These are phyloP conservation scores for Meghimatium bilineatum DNA, from an alignment of 2,888 invertebrate genomes.

Conservation along the genomic window DNA sequence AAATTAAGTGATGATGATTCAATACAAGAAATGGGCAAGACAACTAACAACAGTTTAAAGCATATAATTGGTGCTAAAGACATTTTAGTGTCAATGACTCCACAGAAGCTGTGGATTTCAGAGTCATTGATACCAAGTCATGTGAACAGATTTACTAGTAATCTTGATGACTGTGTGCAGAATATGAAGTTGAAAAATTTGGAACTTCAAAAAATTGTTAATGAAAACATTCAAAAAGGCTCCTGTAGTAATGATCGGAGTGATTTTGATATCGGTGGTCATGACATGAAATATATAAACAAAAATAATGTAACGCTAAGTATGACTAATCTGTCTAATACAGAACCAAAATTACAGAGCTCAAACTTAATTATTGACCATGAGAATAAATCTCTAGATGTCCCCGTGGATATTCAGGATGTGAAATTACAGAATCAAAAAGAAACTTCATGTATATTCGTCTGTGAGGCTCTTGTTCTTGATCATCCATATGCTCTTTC, in stretches of 20 bases:
- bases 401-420: not conserved
- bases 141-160: not conserved
- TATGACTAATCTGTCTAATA: not conserved
- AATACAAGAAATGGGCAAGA: slow-evolving; percentile 46
- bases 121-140: slow-evolving; percentile 19
- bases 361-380: too few species aligned
- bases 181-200: slow-evolving; percentile 20
- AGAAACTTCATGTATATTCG: not conserved
- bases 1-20: slow-evolving; percentile 31
- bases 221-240: not conserved
- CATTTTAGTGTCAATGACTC: slow-evolving; percentile 26
- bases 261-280: not conserved
- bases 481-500: slow-evolving; percentile 43
- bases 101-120: slow-evolving; percentile 44
- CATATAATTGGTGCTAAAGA: slow-evolving; percentile 5
- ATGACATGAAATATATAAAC: not conserved
- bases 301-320: not conserved
- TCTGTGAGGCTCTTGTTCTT: not conserved
- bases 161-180: slow-evolving; percentile 14
- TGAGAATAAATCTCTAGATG: not conserved
- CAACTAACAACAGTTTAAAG: slow-evolving; percentile 37
- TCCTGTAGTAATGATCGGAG: not conserved
- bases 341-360: not conserved
- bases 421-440: not conserved
- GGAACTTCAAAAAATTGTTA: slow-evolving; percentile 24